Conservation (phyloP, 1,140 invertebrate species). For the Diachasma alloeum region DNA sequence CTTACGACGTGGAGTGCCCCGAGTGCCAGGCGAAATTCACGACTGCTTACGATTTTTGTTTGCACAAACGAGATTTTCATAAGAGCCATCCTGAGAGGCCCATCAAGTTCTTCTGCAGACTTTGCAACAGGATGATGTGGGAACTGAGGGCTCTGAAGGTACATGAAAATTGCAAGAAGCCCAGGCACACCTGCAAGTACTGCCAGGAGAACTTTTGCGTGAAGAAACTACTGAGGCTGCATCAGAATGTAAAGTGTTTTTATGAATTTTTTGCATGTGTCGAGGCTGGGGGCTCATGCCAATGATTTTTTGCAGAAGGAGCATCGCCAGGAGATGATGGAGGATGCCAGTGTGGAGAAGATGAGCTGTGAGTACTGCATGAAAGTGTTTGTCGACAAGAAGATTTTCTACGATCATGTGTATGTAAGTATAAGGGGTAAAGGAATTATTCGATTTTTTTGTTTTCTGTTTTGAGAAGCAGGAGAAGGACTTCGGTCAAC, state of each 20-base stretch:
- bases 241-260: conserved; percentile 16
- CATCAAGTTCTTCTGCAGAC: conserved; percentile 19
- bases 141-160: neutral
- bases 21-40: conserved; percentile 4
- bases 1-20: neutral
- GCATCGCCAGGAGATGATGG: neutral
- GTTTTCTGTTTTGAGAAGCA: too few species aligned
- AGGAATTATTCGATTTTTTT: too few species aligned
- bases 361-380: neutral
- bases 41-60: conserved; percentile 20
- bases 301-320: neutral
- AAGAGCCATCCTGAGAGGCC: neutral
- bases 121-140: conserved; percentile 17
- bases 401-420: conserved; percentile 14
- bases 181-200: conserved; percentile 14
- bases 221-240: conserved; percentile 6
- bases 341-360: neutral
- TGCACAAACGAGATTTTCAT: conserved; percentile 11
- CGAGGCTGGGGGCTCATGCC: neutral
- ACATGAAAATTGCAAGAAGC: conserved; percentile 7
- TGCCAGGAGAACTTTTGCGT: conserved; percentile 10
- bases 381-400: conserved; percentile 20
- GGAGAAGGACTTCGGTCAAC: too few species aligned
- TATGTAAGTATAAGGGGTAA: conserved; percentile 8
- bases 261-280: neutral